Base-by-base conservation (phyloP, 2,888 invertebrate genomes). In the Orthosia incerta region DNA sequence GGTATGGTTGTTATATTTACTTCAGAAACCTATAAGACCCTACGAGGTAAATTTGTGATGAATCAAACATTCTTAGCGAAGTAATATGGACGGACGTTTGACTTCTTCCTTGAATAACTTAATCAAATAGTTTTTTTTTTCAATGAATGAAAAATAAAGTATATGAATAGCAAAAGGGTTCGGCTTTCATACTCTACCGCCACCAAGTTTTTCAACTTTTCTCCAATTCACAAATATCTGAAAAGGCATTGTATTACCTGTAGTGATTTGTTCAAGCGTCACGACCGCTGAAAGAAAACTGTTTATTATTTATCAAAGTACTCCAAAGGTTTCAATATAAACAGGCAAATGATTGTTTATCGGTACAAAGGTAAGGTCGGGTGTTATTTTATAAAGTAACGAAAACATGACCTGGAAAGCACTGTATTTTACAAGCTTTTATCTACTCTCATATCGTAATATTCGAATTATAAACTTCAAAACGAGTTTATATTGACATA, bases 241-340 rank as follows among this genome's bases (percentile, higher is more conserved):
- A 46, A 57, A 57, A 51, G n/a, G 18, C 4, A n/a, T 46, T 51
- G 45, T 71, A 26, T 13, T 56, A 45, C 45, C 11, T 51, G 16
- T 20, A 45, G 11, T 46, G 65, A 55, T 50, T 74, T 23, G 61
- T 70, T n/a, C 51, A 70, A n/a, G 23, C n/a, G 68, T 26, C 67
- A 76, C 57, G 39, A 71, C 46, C 51, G 51, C 61, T 71, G 31
- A 71, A 62, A 53, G 62, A 63, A 76, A 76, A 59, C 57, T 18
- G 39, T 76, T 76, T 76, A 71, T 59, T 59, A 62, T 76, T 76
- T 76, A 76, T 63, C 12, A 20, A 39, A 57, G 53, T 53, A 63
- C 39, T 71, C 77, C 62, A 53, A 59, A 71, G 57, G 71, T 31
- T 56, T 76, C 45, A 23, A 51, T 46, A 48, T 62, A 55, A 61